Percentiles rank a stretch among this genome's conserved stretches.
Conservation (phyloP, 2,797 vertebrate genomes). For the Hapalemur alaotrensis region DNA sequence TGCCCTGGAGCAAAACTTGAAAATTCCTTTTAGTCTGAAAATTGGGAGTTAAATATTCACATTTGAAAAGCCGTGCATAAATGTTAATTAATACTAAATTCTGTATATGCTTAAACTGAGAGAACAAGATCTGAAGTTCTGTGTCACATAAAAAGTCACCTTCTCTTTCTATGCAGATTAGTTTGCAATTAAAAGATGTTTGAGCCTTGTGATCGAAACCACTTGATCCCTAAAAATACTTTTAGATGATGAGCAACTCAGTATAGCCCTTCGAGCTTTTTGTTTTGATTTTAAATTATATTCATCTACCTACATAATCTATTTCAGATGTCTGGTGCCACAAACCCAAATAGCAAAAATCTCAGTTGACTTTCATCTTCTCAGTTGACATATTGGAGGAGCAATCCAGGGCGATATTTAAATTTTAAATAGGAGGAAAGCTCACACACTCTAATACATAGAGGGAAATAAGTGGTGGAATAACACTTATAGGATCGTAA, state of each 20-base stretch:
- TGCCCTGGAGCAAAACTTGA: neutral
- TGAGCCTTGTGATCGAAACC: neutral
- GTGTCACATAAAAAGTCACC: neutral
- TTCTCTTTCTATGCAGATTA: neutral
- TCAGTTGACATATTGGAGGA: slow-evolving; percentile 38
- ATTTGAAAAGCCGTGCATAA: neutral
- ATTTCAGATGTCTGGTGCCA: slow-evolving; percentile 33
- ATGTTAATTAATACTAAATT: neutral
- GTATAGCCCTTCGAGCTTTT: neutral
- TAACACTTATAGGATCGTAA: slow-evolving; percentile 44
- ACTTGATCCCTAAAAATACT: slow-evolving; percentile 24
- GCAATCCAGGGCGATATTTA: slow-evolving; percentile 44
- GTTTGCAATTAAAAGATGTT: neutral
- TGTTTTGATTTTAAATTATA: neutral
- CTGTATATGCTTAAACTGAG: neutral
- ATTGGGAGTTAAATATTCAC: neutral
- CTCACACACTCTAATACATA: slow-evolving; percentile 23
- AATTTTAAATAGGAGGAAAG: slow-evolving; percentile 50
- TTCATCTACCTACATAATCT: neutral
- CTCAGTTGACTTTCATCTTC: slow-evolving; percentile 70
- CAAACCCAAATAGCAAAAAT: slow-evolving; percentile 14
- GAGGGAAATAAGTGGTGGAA: slow-evolving; percentile 30
- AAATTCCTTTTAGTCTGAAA: neutral
- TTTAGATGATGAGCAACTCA: neutral
- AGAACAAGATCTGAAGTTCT: neutral